phyloP scores from a whole-genome alignment of 2,888 invertebrate species.

The Liodrosophila aerea region DNA sequence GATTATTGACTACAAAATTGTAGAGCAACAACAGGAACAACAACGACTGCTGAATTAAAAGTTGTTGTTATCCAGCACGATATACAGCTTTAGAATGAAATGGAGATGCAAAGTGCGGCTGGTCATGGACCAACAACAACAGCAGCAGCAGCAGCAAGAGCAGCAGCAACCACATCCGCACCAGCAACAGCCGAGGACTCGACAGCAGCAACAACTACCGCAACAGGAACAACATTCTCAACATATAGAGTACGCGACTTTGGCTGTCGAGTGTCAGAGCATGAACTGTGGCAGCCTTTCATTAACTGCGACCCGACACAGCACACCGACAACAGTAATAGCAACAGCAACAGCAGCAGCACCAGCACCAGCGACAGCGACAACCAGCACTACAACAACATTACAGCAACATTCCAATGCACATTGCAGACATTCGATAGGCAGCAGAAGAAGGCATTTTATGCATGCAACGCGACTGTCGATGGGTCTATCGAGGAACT shows the following conservation, averaged over 20 bases:
- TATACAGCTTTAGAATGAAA: slow-evolving; percentile 82
- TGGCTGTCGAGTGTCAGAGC: slow-evolving; percentile 67
- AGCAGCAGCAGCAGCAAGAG: slow-evolving; percentile 22
- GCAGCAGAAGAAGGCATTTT: slow-evolving; percentile 57
- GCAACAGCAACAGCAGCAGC: slow-evolving; percentile 15
- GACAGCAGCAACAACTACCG: slow-evolving; percentile 21
- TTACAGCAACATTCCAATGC: slow-evolving; percentile 77
- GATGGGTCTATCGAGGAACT: slow-evolving; percentile 16
- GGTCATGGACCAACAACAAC: slow-evolving; percentile 79
- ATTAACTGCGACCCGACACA: slow-evolving; percentile 63
- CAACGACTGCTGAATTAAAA: slow-evolving; percentile 28
- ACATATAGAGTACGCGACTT: slow-evolving; percentile 50
- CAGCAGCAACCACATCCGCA: slow-evolving; percentile 29
- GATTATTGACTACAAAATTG: neutral
- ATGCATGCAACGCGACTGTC: slow-evolving; percentile 50
- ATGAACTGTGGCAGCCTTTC: slow-evolving; percentile 69
- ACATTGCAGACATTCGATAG: slow-evolving; percentile 71
- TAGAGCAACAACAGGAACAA: slow-evolving; percentile 20
- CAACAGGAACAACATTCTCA: slow-evolving; percentile 37
- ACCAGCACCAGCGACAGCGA: slow-evolving; percentile 22
- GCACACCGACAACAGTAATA: slow-evolving; percentile 8
- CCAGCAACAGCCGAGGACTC: slow-evolving; percentile 27
- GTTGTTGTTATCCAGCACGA: slow-evolving; percentile 49
- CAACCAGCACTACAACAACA: slow-evolving; percentile 18
- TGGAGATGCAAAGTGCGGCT: slow-evolving; percentile 81